Evolutionary conservation across 1,140 invertebrate genomes (phyloP).

Genomic region (Diabrotica undecimpunctata): DNA sequence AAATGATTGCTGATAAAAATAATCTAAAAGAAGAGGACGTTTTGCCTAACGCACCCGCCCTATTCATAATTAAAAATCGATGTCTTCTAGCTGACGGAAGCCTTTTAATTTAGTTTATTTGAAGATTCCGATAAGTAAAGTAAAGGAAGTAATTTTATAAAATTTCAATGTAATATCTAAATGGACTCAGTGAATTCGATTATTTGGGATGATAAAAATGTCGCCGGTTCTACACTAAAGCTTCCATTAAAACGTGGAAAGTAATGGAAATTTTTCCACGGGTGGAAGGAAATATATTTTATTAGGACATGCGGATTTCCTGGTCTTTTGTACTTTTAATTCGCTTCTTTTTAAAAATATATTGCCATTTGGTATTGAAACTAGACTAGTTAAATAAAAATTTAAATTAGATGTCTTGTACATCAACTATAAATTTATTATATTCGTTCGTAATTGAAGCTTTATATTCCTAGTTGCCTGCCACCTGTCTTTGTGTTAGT

Average conservation of each 20-base stretch:
- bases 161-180: neutral
- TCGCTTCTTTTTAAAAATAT: too few species aligned
- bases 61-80: too few species aligned
- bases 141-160: neutral
- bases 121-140: neutral
- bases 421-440: too few species aligned
- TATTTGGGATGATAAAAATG: conserved; percentile 3
- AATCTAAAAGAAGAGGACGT: too few species aligned
- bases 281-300: conserved; percentile 3
- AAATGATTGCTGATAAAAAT: too few species aligned
- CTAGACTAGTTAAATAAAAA: too few species aligned
- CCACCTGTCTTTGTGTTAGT: too few species aligned
- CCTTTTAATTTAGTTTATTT: conserved; percentile 1
- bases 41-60: too few species aligned
- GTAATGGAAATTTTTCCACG: neutral
- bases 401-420: too few species aligned
- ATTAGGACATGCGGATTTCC: neutral
- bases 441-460: too few species aligned
- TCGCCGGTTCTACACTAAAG: neutral
- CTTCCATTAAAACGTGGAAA: conserved; percentile 2
- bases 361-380: too few species aligned
- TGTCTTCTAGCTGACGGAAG: neutral
- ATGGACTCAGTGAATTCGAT: conserved; percentile 2
- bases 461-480: too few species aligned
- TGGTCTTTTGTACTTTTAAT: neutral